Percentiles rank a stretch among this genome's conserved stretches.
Conservation (phyloP, 1,140 invertebrate genomes). For the Psilanteris sp. region DNA sequence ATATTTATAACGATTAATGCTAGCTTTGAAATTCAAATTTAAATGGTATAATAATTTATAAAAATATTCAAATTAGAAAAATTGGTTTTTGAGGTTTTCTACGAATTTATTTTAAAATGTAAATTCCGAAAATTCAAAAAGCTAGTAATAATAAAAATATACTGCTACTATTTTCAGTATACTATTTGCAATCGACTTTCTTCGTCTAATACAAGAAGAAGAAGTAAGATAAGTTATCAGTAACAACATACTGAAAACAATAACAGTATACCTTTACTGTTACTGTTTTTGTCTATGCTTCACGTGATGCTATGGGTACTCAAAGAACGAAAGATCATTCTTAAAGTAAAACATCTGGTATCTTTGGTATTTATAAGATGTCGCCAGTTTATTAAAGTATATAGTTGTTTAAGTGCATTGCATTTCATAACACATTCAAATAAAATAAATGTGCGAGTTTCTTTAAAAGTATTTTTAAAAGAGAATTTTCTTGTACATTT, state of each 20-base stretch:
- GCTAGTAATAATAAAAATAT: slow-evolving; percentile 26
- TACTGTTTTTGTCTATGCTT: slow-evolving; percentile 45
- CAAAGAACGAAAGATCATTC: slow-evolving; percentile 28
- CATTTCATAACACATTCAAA: slow-evolving; percentile 1
- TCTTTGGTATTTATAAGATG: slow-evolving; percentile 46
- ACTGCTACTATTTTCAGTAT: slow-evolving; percentile 21
- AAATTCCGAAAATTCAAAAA: neutral
- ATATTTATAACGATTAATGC: too few species aligned
- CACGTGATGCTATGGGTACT: slow-evolving; percentile 8
- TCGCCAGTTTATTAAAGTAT: slow-evolving; percentile 34
- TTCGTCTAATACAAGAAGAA: slow-evolving; percentile 1
- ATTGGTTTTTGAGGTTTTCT: too few species aligned
- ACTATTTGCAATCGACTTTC: slow-evolving; percentile 19
- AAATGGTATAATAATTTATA: too few species aligned
- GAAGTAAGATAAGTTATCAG: slow-evolving; percentile 27
- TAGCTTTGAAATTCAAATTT: too few species aligned
- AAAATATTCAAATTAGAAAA: too few species aligned
- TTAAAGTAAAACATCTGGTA: slow-evolving; percentile 42
- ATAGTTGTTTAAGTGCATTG: slow-evolving; percentile 3
- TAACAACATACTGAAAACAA: slow-evolving; percentile 38
- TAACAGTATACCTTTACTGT: slow-evolving; percentile 46
- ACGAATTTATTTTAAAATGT: too few species aligned
- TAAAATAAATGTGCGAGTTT: slow-evolving; percentile 1
- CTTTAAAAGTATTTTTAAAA: slow-evolving; percentile 1
- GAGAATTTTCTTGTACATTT: too few species aligned